Conservation (phyloP, 2,888 invertebrate species). For the Aphrophora alni region DNA sequence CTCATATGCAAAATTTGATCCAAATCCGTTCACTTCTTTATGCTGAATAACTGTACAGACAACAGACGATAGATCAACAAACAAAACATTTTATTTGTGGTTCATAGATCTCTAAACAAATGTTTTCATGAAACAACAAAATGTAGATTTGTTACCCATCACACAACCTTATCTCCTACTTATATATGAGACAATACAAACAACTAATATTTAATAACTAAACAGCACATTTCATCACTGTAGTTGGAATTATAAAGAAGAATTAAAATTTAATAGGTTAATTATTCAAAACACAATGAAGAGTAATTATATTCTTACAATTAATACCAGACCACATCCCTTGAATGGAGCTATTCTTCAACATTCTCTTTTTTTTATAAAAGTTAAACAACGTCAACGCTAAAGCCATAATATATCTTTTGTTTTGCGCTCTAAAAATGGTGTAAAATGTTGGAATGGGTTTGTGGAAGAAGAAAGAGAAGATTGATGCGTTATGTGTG, state of each 20-base stretch:
- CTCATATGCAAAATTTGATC: too few relatives aligned
- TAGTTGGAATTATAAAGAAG: not conserved
- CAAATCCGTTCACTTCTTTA: too few relatives aligned
- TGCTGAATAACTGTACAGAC: too few relatives aligned
- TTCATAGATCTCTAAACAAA: too few relatives aligned
- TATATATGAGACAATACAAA: too few relatives aligned
- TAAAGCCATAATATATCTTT: constrained; percentile 38
- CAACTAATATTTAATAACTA: too few relatives aligned
- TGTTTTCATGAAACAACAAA: too few relatives aligned
- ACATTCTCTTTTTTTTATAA: not conserved
- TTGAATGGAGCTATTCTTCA: constrained; percentile 27
- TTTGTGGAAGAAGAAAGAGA: constrained; percentile 30
- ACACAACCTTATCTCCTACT: too few relatives aligned
- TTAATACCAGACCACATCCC: constrained; percentile 17
- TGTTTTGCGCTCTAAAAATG: constrained; percentile 32
- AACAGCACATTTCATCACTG: too few relatives aligned
- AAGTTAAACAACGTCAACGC: constrained; percentile 31
- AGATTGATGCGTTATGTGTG: constrained; percentile 29
- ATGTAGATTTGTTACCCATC: too few relatives aligned
- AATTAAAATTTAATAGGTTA: not conserved
- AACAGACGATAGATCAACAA: too few relatives aligned
- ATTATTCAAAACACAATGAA: not conserved
- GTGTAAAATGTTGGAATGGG: constrained; percentile 29
- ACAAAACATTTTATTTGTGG: too few relatives aligned
- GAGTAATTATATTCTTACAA: constrained; percentile 35